Percentiles rank a stretch among this genome's conserved stretches.
These are phyloP conservation scores for Antheraea pernyi DNA, from an alignment of 1,140 invertebrate species.

Conservation along the genomic window DNA sequence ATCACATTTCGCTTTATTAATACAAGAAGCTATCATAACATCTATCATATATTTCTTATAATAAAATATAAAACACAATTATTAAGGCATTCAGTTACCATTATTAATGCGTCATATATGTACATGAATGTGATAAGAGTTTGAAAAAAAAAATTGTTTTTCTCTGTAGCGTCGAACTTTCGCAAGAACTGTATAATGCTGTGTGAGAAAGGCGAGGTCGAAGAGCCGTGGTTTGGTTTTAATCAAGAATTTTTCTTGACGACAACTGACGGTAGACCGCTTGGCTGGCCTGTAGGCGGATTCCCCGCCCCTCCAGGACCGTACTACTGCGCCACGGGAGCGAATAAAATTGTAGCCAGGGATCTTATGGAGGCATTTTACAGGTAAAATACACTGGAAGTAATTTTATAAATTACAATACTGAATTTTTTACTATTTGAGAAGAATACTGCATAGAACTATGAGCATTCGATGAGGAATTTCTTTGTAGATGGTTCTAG, in stretches of 20 bases:
- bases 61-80: too few relatives aligned
- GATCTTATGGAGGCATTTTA: slow-evolving; percentile 96
- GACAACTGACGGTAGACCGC: slow-evolving; percentile 87
- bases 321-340: slow-evolving; percentile 93
- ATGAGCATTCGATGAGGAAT: too few relatives aligned
- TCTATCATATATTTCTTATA: too few relatives aligned
- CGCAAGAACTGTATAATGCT: slow-evolving; percentile 87
- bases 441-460: too few relatives aligned
- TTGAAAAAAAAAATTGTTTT: background rate
- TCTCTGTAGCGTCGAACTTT: slow-evolving; percentile 83
- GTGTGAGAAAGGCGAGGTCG: slow-evolving; percentile 86
- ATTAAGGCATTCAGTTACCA: too few relatives aligned
- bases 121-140: background rate
- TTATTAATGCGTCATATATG: background rate
- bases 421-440: too few relatives aligned
- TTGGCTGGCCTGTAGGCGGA: slow-evolving; percentile 93
- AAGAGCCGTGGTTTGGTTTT: slow-evolving; percentile 97
- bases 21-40: too few relatives aligned
- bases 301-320: slow-evolving; percentile 82
- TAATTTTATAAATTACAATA: too few relatives aligned
- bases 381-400: slow-evolving; percentile 34
- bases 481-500: too few relatives aligned
- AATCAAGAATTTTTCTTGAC: slow-evolving; percentile 91
- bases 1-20: too few relatives aligned
- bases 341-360: slow-evolving; percentile 94